These are phyloP conservation scores for Brotula barbata DNA, from an alignment of 2,797 vertebrate species.

Conservation along the genomic window DNA sequence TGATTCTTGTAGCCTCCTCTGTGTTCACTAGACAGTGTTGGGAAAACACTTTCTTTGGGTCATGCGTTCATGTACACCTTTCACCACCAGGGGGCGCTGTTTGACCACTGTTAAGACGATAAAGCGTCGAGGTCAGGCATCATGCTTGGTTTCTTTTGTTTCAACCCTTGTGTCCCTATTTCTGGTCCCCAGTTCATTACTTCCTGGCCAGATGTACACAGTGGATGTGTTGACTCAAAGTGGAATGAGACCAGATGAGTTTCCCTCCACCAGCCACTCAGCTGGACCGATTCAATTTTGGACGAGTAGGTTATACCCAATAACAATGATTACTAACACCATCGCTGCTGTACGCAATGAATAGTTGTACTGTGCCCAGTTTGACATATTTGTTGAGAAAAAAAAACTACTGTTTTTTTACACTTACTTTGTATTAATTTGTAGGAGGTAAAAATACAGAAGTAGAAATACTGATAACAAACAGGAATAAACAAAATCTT, in stretches of 20 bases:
- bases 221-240: constrained; percentile 87
- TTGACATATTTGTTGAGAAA: no score
- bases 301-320: constrained; percentile 84
- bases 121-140: neutral
- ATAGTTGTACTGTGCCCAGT: no score
- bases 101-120: neutral
- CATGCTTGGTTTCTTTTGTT: constrained; percentile 9
- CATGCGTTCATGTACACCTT: neutral
- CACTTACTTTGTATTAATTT: no score
- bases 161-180: constrained; percentile 3
- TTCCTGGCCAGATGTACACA: constrained; percentile 88
- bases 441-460: no score
- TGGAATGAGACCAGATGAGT: constrained; percentile 82
- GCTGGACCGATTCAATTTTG: constrained; percentile 85
- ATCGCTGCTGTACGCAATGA: no score
- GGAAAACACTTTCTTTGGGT: neutral
- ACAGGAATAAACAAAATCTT: no score
- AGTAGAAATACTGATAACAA: no score
- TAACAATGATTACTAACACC: neutral
- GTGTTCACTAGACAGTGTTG: constrained; percentile 41
- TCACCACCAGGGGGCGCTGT: constrained; percentile 44
- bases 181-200: constrained; percentile 81
- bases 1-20: constrained; percentile 3
- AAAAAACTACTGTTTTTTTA: no score
- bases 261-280: constrained; percentile 86